phyloP scores from a whole-genome alignment of 2,113 vertebrate genomes.

The Tinamus guttatus region DNA sequence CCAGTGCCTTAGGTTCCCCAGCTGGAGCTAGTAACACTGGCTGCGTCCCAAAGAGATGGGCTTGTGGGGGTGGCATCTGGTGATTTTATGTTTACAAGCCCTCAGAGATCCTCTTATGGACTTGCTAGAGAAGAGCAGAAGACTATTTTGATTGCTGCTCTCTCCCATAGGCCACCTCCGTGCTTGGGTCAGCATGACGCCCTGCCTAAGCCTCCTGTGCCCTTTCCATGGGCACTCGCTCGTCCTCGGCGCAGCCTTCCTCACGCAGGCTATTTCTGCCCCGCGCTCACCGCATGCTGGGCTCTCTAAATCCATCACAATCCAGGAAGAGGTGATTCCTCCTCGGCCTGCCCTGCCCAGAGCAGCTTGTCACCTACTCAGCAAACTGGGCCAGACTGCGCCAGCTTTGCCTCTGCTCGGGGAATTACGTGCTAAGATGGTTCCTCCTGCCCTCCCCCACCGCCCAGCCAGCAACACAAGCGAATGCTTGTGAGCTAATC shows the following conservation, averaged over 20 bases:
- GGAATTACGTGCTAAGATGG: slow-evolving; percentile 7
- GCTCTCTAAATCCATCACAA: neutral
- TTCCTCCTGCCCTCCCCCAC: slow-evolving; percentile 5
- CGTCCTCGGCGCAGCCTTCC: neutral
- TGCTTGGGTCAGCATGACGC: fast-evolving
- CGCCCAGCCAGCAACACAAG: slow-evolving; percentile 51
- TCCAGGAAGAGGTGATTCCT: slow-evolving; percentile 41
- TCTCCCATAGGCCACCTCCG: neutral
- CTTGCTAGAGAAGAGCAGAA: neutral
- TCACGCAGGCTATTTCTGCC: slow-evolving; percentile 22
- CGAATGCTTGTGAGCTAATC: slow-evolving; percentile 29
- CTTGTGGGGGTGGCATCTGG: neutral
- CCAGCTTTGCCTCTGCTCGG: neutral
- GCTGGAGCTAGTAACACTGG: neutral
- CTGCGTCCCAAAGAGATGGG: neutral
- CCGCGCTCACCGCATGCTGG: neutral
- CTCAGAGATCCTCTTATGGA: neutral
- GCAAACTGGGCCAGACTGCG: neutral
- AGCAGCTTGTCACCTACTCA: neutral
- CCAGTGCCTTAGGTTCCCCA: neutral
- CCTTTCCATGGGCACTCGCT: neutral
- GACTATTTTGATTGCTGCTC: neutral
- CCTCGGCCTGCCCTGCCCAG: neutral
- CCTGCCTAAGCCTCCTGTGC: neutral
- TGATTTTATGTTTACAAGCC: neutral